Conservation (phyloP, 2,888 invertebrate species). For the Lepidochrysops patricia region DNA sequence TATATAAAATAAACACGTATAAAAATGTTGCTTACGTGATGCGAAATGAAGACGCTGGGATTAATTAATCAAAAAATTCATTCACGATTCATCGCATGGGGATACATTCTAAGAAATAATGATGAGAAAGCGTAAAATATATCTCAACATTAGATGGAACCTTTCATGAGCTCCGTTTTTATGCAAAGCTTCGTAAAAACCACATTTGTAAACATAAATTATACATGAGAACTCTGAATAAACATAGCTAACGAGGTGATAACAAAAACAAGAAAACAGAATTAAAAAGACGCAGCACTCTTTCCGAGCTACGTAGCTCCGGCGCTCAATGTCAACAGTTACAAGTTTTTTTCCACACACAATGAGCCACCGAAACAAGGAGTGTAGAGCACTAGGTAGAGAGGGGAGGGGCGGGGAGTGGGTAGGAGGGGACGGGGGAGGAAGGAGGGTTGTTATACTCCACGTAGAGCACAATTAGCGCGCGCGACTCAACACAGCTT, state of each 20-base stretch:
- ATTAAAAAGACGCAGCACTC: constrained; percentile 31
- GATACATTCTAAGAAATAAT: not conserved
- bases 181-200: constrained; percentile 12
- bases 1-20: not conserved
- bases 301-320: constrained; percentile 30
- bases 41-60: not conserved
- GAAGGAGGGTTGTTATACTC: constrained; percentile 28
- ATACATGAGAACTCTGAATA: constrained; percentile 20
- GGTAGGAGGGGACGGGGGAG: constrained; percentile 24
- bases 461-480: constrained; percentile 69
- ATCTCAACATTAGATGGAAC: constrained; percentile 2
- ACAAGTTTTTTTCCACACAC: constrained; percentile 48
- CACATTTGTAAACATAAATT: constrained; percentile 9
- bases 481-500: constrained; percentile 68
- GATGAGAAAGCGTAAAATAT: not conserved
- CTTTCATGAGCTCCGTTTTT: constrained; percentile 14
- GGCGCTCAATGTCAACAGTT: constrained; percentile 63
- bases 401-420: constrained; percentile 25
- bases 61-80: not conserved
- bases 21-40: not conserved
- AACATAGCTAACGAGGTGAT: constrained; percentile 29
- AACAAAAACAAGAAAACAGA: constrained; percentile 27
- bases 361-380: constrained; percentile 52
- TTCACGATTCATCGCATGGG: not conserved
- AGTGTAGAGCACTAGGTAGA: constrained; percentile 50